Evolutionary conservation across 2,113 vertebrate genomes (phyloP).

Genomic region (Eretmodus cyanostictus): DNA sequence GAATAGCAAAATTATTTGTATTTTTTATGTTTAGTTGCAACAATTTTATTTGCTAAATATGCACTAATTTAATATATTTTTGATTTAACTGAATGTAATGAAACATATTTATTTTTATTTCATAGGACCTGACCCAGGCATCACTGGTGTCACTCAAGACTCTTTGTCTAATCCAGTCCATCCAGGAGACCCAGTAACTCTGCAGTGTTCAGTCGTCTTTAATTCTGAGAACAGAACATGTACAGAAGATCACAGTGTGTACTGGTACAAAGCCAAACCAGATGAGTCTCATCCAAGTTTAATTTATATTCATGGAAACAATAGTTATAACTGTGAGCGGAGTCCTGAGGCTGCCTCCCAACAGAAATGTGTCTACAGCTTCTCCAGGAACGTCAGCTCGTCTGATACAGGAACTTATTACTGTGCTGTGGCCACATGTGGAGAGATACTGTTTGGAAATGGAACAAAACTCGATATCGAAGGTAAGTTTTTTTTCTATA

Average conservation of each 20-base stretch:
- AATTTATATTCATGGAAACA: background rate
- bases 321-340: rapidly evolving
- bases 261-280: background rate
- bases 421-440: slow-evolving; percentile 32
- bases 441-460: slow-evolving; percentile 16
- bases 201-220: background rate
- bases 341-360: background rate
- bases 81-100: rapidly evolving
- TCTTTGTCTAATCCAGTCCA: background rate
- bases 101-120: background rate
- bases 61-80: rapidly evolving
- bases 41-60: rapidly evolving
- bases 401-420: slow-evolving; percentile 21
- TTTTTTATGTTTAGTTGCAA: too few species aligned
- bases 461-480: background rate
- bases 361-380: background rate
- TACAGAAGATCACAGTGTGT: background rate
- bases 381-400: background rate
- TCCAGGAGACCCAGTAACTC: background rate
- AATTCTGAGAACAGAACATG: background rate
- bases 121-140: background rate
- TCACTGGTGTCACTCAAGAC: background rate
- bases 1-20: rapidly evolving
- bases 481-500: rapidly evolving
- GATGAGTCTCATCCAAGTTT: rapidly evolving